phyloP scores from a whole-genome alignment of 2,888 invertebrate species.

The Cryptus viduatorius region DNA sequence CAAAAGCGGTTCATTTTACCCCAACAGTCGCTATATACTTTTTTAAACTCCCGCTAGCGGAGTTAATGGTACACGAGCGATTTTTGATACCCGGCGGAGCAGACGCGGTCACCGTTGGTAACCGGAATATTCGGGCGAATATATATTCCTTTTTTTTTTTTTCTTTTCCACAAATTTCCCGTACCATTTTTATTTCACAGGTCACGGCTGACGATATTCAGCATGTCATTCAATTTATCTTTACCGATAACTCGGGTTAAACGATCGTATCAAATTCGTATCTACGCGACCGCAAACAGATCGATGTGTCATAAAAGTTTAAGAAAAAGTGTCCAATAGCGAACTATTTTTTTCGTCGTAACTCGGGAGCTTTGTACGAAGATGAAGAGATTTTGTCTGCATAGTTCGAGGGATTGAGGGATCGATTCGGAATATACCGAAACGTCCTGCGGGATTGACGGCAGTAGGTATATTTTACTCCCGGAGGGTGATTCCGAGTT shows the following conservation, averaged over 20 bases:
- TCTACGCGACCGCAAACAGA: background rate
- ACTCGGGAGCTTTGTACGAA: too few relatives aligned
- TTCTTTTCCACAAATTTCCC: background rate
- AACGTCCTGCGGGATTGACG: constrained; percentile 10
- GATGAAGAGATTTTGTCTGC: too few relatives aligned
- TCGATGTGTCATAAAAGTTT: background rate
- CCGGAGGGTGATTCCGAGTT: constrained; percentile 1
- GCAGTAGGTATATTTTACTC: constrained; percentile 8
- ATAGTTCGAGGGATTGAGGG: too few relatives aligned
- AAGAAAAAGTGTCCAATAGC: background rate
- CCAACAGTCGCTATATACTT: background rate
- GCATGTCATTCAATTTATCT: background rate
- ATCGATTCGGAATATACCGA: background rate
- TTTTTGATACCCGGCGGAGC: constrained; percentile 56
- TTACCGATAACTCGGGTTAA: background rate
- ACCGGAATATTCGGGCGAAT: constrained; percentile 21
- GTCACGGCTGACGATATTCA: background rate
- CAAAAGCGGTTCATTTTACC: too few relatives aligned
- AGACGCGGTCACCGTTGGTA: constrained; percentile 21
- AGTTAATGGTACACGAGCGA: constrained; percentile 58
- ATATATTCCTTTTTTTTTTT: constrained; percentile 6
- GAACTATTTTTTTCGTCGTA: background rate
- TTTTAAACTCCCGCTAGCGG: constrained; percentile 29
- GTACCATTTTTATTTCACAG: constrained; percentile 26
- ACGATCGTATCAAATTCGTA: background rate